These are phyloP conservation scores for Hypselothyrea guttata DNA, from an alignment of 2,888 invertebrate species.

Conservation along the genomic window DNA sequence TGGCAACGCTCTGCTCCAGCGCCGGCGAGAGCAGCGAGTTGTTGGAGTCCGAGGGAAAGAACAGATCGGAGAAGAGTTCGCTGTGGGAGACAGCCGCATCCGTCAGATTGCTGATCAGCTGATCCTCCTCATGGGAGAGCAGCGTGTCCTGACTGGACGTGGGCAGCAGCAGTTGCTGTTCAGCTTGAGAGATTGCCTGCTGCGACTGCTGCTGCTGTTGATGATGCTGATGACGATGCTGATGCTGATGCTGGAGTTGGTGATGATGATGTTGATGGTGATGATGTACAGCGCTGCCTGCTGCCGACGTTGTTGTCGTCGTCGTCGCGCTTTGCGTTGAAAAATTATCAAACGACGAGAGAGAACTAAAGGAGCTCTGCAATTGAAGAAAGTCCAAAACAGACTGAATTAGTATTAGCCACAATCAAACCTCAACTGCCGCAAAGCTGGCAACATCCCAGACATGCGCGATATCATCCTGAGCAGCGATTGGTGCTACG, in stretches of 20 bases:
- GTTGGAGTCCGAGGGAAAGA: conserved; percentile 81
- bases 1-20: conserved; percentile 55
- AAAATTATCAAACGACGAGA: conserved; percentile 82
- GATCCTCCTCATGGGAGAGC: conserved; percentile 77
- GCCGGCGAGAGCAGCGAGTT: conserved; percentile 79
- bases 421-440: background rate
- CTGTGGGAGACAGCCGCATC: conserved; percentile 76
- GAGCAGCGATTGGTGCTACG: conserved; percentile 51
- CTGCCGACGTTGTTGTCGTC: conserved; percentile 55
- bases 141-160: conserved; percentile 49
- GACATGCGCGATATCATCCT: conserved; percentile 60
- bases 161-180: conserved; percentile 48
- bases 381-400: conserved; percentile 63
- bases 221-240: conserved; percentile 73
- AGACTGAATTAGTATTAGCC: conserved; percentile 62
- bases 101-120: conserved; percentile 73
- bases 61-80: conserved; percentile 81
- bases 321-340: conserved; percentile 79
- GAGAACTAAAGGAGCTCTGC: conserved; percentile 82
- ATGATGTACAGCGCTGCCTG: conserved; percentile 59
- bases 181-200: conserved; percentile 30
- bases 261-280: conserved; percentile 72
- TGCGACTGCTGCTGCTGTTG: conserved; percentile 69
- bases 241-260: conserved; percentile 68
- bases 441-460: conserved; percentile 17